Evolutionary conservation across 2,113 vertebrate species (phyloP), one percentile per base, ranked within the genome.

Genomic region (Epinephelus moara): DNA sequence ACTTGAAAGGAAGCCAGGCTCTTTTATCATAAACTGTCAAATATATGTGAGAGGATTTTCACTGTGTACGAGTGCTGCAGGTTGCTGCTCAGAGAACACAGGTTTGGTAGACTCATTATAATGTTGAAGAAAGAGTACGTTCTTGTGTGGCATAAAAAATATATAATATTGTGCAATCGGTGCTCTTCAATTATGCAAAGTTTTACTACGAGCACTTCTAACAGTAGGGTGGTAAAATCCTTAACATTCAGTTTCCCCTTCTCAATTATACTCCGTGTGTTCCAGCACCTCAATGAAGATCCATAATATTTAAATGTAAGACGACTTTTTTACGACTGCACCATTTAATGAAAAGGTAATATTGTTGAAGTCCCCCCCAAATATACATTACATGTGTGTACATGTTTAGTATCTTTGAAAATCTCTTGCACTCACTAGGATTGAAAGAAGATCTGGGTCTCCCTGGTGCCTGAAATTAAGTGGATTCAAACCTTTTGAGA

Each of bases 11-110:
- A 57, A 84, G 1, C 63, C 3, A 12, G 27, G 40, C 69, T 83
- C 71, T 82, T 82, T 88, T 21, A 80, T 82, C 68, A 76, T 70
- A 61, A 64, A 76, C 77, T 80, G 80, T 78, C 82, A 81, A 69
- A 81, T 72, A 47, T 30, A n/a, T 62, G 66, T 40, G 68, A 45
- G 50, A 63, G 83, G 60, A 72, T 40, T 42, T 79, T n/a, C n/a
- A 57, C 15, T 45, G 25, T 60, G 67, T 53, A 60, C 19, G 2
- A 66, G 71, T 27, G 27, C 42, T 9, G 27, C 72, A 45, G 63
- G 55, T 52, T 80, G 14, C 42, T 47, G 2, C 70, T 73, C 37
- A 17, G 27, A 83, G 23, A 75, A 61, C 14, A 64, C 49, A 11
- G 17, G 27, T 81, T 79, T n/a, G 27, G 30, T n/a, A n/a, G 47